Conservation (phyloP, 2,888 invertebrate species). For the Heteromyza rotundicornis region DNA sequence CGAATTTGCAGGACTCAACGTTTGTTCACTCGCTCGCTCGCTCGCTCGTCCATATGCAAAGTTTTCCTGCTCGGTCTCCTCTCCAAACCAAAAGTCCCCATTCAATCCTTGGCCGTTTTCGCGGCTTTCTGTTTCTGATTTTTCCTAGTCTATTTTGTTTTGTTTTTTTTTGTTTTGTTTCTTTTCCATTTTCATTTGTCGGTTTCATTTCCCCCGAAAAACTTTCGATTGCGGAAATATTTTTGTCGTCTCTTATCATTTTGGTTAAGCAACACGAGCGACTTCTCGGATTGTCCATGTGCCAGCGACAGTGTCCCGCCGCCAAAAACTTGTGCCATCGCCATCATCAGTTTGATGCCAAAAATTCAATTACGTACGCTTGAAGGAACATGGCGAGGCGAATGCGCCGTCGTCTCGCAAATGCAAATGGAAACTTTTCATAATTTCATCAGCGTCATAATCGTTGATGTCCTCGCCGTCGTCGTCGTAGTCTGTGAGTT, state of each 20-base stretch:
- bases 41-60: not conserved
- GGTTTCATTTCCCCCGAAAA: too few species aligned
- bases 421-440: constrained; percentile 16
- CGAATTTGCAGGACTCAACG: not conserved
- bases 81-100: too few species aligned
- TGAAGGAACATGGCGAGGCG: constrained; percentile 31
- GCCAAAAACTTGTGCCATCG: not conserved
- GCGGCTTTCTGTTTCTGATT: not conserved
- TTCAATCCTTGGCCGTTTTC: too few species aligned
- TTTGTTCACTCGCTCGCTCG: not conserved
- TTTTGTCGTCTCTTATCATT: not conserved
- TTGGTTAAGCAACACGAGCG: too few species aligned
- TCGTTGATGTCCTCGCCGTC: too few species aligned
- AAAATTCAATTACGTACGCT: constrained; percentile 32
- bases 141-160: not conserved
- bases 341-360: not conserved
- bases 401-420: constrained; percentile 27
- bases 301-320: not conserved
- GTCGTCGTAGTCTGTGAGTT: not conserved
- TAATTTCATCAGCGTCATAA: not conserved
- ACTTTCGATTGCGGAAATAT: not conserved
- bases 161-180: not conserved
- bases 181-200: not conserved
- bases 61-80: too few species aligned
- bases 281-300: not conserved